These are phyloP conservation scores for Stegodyphus mimosarum DNA, from an alignment of 1,140 invertebrate species.

Conservation along the genomic window DNA sequence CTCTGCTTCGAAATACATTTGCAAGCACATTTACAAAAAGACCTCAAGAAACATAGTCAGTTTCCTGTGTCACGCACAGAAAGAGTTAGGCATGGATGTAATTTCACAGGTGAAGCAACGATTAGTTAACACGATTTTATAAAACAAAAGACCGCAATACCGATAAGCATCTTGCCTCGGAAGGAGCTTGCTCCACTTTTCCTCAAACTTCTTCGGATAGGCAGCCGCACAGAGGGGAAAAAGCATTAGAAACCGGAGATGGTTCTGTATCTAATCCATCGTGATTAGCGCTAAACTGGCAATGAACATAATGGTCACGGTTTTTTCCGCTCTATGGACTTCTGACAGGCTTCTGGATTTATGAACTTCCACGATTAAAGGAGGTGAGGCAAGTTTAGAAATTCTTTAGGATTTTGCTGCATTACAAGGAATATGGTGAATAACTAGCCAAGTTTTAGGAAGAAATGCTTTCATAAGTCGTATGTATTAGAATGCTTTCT, in stretches of 20 bases:
- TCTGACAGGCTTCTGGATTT: constrained; percentile 44
- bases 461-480: no score
- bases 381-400: constrained; percentile 2
- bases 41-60: no score
- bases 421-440: constrained; percentile 27
- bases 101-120: no score
- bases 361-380: constrained; percentile 17
- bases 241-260: constrained; percentile 25
- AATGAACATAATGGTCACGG: constrained; percentile 58
- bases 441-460: constrained; percentile 20
- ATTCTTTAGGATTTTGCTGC: constrained; percentile 1
- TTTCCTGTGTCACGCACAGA: no score
- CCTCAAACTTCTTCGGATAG: background rate
- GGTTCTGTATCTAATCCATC: constrained; percentile 53
- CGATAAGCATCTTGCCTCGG: no score
- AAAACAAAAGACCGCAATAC: no score
- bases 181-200: background rate
- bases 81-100: no score
- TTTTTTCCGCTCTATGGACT: constrained; percentile 48
- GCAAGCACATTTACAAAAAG: no score
- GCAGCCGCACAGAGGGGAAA: background rate
- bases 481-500: no score
- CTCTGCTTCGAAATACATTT: no score
- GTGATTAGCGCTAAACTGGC: constrained; percentile 58
- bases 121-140: no score